phyloP scores from a whole-genome alignment of 2,113 vertebrate genomes.

The Takifugu bimaculatus region DNA sequence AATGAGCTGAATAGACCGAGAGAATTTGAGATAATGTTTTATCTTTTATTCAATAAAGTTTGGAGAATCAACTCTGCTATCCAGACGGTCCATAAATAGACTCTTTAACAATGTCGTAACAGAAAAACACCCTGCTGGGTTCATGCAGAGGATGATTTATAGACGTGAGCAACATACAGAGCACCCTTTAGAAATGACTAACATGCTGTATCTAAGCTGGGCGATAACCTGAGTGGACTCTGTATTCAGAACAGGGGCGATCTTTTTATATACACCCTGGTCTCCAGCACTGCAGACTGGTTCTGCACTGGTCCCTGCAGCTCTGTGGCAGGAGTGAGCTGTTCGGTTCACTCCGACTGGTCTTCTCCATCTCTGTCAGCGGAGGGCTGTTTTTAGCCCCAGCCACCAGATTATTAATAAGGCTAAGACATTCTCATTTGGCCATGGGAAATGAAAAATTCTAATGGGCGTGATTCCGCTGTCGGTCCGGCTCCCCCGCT shows the following conservation, averaged over 20 bases:
- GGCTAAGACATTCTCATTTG: constrained; percentile 59
- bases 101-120: too few relatives aligned
- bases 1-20: too few relatives aligned
- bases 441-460: constrained; percentile 62
- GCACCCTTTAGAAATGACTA: constrained; percentile 44
- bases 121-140: too few relatives aligned
- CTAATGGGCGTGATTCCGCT: constrained; percentile 62
- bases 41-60: constrained; percentile 15
- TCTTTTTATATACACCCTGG: background rate
- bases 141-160: constrained; percentile 50
- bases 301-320: constrained; percentile 19
- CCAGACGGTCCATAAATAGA: too few relatives aligned
- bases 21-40: background rate
- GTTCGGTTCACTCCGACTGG: constrained; percentile 40
- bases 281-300: background rate
- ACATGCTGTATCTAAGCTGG: constrained; percentile 28
- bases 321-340: constrained; percentile 20
- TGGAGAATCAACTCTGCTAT: too few relatives aligned
- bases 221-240: constrained; percentile 19
- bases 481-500: constrained; percentile 41
- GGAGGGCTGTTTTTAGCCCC: constrained; percentile 59
- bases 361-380: constrained; percentile 66
- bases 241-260: background rate
- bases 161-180: constrained; percentile 28
- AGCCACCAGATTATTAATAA: constrained; percentile 66